phyloP scores from a whole-genome alignment of 2,113 vertebrate species.

The Barbus barbus region DNA sequence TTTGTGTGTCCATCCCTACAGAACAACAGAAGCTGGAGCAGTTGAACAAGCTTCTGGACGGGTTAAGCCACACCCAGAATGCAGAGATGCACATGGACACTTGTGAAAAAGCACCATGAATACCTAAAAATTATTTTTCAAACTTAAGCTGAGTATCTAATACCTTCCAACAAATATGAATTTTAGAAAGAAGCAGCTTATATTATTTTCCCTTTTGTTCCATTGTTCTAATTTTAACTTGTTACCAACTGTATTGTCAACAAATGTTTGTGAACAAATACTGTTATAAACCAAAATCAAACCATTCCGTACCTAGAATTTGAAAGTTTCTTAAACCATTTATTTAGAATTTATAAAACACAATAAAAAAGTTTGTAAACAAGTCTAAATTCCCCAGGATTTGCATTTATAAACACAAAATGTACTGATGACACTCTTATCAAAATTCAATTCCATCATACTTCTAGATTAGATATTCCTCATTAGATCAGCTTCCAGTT shows the following conservation, averaged over 20 bases:
- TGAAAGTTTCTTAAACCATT: slow-evolving; percentile 8
- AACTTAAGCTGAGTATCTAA: slow-evolving; percentile 7
- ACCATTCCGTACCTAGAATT: background rate
- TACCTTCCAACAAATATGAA: background rate
- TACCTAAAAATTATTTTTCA: background rate
- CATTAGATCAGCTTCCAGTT: slow-evolving; percentile 3
- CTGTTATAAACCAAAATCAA: background rate
- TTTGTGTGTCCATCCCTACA: slow-evolving; percentile 46
- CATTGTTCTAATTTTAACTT: background rate
- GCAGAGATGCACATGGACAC: background rate
- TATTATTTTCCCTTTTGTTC: background rate
- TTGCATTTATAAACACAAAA: slow-evolving; percentile 7
- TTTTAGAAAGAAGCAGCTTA: background rate
- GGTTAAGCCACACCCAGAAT: slow-evolving; percentile 47
- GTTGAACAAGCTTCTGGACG: slow-evolving; percentile 56
- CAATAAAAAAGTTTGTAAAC: slow-evolving; percentile 50
- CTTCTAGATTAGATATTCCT: background rate
- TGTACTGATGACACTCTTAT: slow-evolving; percentile 5
- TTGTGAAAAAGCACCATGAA: slow-evolving; percentile 26
- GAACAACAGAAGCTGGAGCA: slow-evolving; percentile 69
- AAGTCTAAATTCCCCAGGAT: slow-evolving; percentile 31
- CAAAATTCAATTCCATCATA: slow-evolving; percentile 35
- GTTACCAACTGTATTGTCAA: background rate
- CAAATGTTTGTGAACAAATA: background rate
- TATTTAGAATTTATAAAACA: slow-evolving; percentile 43